Evolutionary conservation across 2,113 vertebrate genomes (phyloP), one percentile per base, ranked within the genome.

Genomic region (Barnardius zonarius): DNA sequence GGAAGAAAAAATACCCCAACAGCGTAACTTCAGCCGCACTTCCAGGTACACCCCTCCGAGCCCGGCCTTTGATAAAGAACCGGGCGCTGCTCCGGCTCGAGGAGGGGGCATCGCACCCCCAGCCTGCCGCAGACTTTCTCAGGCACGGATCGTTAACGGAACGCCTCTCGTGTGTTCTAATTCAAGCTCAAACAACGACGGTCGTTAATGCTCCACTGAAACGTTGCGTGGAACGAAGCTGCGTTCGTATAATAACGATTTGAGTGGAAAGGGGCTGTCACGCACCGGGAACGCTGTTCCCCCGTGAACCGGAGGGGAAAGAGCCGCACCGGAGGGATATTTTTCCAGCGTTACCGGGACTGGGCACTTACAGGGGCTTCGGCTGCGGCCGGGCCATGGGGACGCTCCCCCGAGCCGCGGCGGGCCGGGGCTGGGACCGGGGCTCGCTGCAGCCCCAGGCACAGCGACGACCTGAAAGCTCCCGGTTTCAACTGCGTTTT

Each of bases 141-240:
- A 39, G 5, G 4, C 61, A 12, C 18, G 19, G 59, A 11, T 64
- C 27, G 72, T 85, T 78, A 68, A 89, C 49, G 83, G 78, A 96
- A 88, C 41, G 66, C 88, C 86, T 92, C 83, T 84, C 75, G 2
- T 18, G 70, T 44, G 33, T 30, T 91, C 93, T 88, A 82, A 96
- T 97, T 96, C 91, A 88, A 93, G 86, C 73, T 48, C 75, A 92
- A 94, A 90, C 70, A 91, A 95, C 82, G 72, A 92, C 46, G 48
- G 83, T 73, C 88, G 61, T 91, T 82, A 91, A 64, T 25, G 61
- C 62, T 70, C 35, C 59, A 8, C 93, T 46, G 82, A 43, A 57
- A 51, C 4, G 44, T 49, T 61, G 64, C 41, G 17, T 43, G 52
- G 43, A 35, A 69, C 4, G 69, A 48, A 83, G 49, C 54, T 8